Conservation (phyloP, 2,113 vertebrate genomes). For the Heterotilapia buettikoferi region DNA sequence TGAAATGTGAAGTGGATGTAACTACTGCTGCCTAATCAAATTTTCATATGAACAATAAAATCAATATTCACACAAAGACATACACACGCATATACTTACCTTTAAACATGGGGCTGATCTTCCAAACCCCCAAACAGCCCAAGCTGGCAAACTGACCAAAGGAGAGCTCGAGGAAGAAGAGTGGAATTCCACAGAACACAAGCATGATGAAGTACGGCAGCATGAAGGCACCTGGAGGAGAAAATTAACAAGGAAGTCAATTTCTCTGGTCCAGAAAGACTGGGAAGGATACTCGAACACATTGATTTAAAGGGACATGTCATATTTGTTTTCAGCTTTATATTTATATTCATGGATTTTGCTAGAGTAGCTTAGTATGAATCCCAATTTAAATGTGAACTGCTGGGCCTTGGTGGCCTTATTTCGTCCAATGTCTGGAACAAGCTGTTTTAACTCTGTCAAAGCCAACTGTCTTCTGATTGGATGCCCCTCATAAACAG, state of each 20-base stretch:
- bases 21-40: not conserved
- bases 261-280: not conserved
- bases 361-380: not conserved
- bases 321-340: not conserved
- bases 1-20: not conserved
- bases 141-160: conserved; percentile 96
- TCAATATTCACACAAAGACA: not conserved
- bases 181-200: conserved; percentile 94
- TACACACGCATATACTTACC: conserved; percentile 68
- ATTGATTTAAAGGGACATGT: not conserved
- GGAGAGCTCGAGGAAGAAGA: conserved; percentile 98
- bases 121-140: conserved; percentile 96
- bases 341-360: not conserved
- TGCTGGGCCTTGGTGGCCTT: rapidly evolving
- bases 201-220: conserved; percentile 98
- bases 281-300: not conserved
- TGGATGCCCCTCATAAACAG: not conserved
- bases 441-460: not conserved
- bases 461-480: not conserved
- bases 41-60: not conserved
- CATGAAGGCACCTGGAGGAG: conserved; percentile 89
- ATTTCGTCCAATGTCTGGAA: not conserved
- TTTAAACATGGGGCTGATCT: conserved; percentile 98
- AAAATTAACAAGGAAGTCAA: not conserved
- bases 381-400: not conserved